Evolutionary conservation across 2,797 vertebrate species (phyloP), one percentile per base, ranked within the genome.

Genomic region (Pampus argenteus): DNA sequence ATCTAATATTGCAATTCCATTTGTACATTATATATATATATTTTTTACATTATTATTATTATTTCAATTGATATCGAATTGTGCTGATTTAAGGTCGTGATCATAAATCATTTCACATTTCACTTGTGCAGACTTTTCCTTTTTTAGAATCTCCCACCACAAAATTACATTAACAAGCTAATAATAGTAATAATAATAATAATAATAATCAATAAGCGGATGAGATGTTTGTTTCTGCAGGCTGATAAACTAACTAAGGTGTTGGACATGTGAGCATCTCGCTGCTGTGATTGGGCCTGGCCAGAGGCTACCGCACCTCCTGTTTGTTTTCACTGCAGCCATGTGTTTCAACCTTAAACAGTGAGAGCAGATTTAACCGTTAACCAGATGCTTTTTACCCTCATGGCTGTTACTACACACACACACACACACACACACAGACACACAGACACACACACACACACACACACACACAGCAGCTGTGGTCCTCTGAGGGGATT

Each of bases 311-410:
- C 9, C 0, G 15, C 9, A 11, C 31, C 76, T 42, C 2, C 45
- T 86, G 85, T 91, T 92, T 93, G 88, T 92, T 93, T 85, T 91
- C 84, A 86, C 83, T 76, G 69, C 23, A 70, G 47, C 63, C 49
- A 6, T 44, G 66, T 93, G 92, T 94, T 94, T 93, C 65, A 52
- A 93, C 84, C 74, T 31, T 15, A 88, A 94, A 95, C 86, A 85
- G 36, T n/a, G 44, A 36, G 82, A 84, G 83, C 75, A 74, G 79
- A 84, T 84, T 87, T 76, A 75, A 85, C 86, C 78, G 86, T 91
- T 83, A 83, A 88, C 82, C 52, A 84, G 76, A 82, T 69, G 74
- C 54, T 45, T 80, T 44, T 56, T 18, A 76, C 89, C 85, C 82
- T 60, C 74, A 81, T 85, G 59, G 51, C 76, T 82, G 68, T 73